Conservation (phyloP, 2,888 invertebrate genomes). For the Clusia tigrina region DNA sequence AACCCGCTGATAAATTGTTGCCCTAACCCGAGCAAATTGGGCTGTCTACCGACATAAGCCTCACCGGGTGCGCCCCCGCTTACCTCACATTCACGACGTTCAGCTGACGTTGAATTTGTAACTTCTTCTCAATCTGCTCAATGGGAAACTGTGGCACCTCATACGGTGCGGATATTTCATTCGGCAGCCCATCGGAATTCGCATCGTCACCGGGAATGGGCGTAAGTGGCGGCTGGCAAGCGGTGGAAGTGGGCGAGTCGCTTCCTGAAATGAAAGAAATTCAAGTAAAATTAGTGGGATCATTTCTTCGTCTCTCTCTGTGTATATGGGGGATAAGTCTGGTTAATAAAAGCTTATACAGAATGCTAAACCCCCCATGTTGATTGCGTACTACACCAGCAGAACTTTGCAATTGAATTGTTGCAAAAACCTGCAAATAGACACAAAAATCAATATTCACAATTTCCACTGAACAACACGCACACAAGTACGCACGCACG, state of each 20-base stretch:
- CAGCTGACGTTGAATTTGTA: conserved; percentile 86
- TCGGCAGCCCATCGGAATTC: conserved; percentile 65
- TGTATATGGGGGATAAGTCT: too few species aligned
- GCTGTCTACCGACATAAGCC: too few species aligned
- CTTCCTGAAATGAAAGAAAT: conserved; percentile 47
- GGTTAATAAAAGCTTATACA: too few species aligned
- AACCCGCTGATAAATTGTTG: too few species aligned
- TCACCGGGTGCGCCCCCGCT: too few species aligned
- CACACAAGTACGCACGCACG: too few species aligned
- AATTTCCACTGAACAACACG: not conserved
- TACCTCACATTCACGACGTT: conserved; percentile 88
- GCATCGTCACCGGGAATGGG: conserved; percentile 31
- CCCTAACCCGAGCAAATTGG: too few species aligned
- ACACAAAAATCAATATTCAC: conserved; percentile 24
- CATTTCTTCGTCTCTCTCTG: too few species aligned
- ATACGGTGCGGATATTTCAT: conserved; percentile 94
- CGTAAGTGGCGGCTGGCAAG: conserved; percentile 30
- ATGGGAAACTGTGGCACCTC: conserved; percentile 98
- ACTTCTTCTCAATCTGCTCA: conserved; percentile 93
- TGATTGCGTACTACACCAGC: too few species aligned
- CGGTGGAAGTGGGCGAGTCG: conserved; percentile 40
- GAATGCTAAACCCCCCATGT: too few species aligned
- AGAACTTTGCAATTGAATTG: not conserved
- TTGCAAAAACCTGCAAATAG: not conserved
- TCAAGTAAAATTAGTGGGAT: too few species aligned